Evolutionary conservation across 2,113 vertebrate species (phyloP), one percentile per base, ranked within the genome.

Genomic region (Hydrochoerus hydrochaeris): DNA sequence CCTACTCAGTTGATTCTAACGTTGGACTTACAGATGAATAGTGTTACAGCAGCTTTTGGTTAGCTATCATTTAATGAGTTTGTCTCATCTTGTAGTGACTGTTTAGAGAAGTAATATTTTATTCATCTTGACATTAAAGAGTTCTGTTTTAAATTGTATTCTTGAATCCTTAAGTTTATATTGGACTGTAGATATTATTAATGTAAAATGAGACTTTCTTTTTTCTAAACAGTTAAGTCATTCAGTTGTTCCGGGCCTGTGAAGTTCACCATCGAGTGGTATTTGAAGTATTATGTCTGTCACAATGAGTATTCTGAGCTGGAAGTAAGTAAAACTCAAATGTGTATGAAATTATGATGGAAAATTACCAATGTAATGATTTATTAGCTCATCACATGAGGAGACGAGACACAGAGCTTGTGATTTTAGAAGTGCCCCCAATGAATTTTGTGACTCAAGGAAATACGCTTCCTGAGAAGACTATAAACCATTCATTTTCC

Each of bases 201-300:
- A 60, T 93, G 0, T 97, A 96, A 97, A 96, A 78, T 49, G 4
- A 96, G 49, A 93, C 73, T 96, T 94, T 91, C 41, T 97, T 38
- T 54, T 97, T 94, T 97, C 62, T 97, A 95, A 92, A 96, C 95
- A 99, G 99, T 99, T 77, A 82, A 97, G 46, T 97, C 95, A 4
- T 99, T 98, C 98, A 93, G 69, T 65, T 99, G 99, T 97, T 98
- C 98, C 5, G 97, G 98, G 58, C 97, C 98, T 38, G 57, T 99
- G 88, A 97, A 90, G 17, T 98, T 99, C 92, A 98, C 97, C 69
- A 98, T 99, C 90, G 96, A 97, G 49, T 99, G 99, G 99, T 97
- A 98, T 97, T 98, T 99, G 95, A 99, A 99, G 94, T 99, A 98
- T 97, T 98, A 99, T 86, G 99, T 98, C 30, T 99, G 99, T 97